Base-by-base conservation (phyloP, 2,797 vertebrate species). In the Anabas testudineus region DNA sequence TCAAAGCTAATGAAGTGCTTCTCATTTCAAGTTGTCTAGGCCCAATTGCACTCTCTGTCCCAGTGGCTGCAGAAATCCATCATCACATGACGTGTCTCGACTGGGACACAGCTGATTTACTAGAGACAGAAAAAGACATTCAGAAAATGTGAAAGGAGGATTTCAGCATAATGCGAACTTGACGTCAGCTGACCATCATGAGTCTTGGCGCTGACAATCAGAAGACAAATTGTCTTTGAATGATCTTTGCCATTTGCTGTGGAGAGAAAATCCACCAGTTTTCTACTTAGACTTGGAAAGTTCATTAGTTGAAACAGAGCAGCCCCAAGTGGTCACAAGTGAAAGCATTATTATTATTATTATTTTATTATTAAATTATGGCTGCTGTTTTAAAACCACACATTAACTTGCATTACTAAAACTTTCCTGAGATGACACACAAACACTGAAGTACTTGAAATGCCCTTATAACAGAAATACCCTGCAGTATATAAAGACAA, bases 241-340 rank as follows among this genome's bases (percentile, higher is more conserved):
- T 41, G 19, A 74, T 65, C 39, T 71, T 71, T 64, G 34, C 10
- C 56, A 62, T 49, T 28, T 52, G 26, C 15, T 21, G 5, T 45
- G 46, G 64, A 61, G 48, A 37, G 21, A 55, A 63, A 55, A 26
- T 7, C 30, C 7, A 4, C 30, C 30, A 30, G 7, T 7, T 30
- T 4, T 15, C 56, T 10, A 55, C 18, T 6, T 45, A 18, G 22
- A 9, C 8, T 24, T 30, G 7, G n/a, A 10, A 19, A 16, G n/a
- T n/a, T n/a, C 21, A 56, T 61, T 24, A 62, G 51, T 62, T 75
- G 59, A 49, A 70, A 46, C 12, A 69, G 10, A 78, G 74, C 26
- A 52, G 3, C 88, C 84, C 56, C 75, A 26, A 65, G 84, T 87
- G 87, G 86, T 63, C 36, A 49, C 3, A 52, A 22, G 10, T 21